Conservation (phyloP, 2,888 invertebrate genomes). For the Tetragonula carbonaria region DNA sequence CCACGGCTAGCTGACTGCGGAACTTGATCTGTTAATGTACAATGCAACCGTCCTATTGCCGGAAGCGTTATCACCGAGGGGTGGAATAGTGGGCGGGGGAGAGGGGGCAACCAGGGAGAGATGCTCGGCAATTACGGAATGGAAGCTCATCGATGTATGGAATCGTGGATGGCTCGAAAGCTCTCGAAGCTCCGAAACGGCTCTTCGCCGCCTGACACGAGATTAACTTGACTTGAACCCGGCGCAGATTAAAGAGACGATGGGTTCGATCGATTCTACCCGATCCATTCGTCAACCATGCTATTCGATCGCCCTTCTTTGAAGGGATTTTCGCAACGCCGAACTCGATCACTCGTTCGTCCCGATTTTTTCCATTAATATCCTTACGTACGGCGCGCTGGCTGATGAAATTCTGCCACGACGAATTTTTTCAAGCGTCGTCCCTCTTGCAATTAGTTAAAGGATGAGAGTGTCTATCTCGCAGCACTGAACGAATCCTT, state of each 20-base stretch:
- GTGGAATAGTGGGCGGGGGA: too few species aligned
- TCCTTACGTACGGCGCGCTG: too few species aligned
- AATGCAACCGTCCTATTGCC: conserved; percentile 62
- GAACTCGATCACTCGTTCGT: background rate
- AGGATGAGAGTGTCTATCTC: background rate
- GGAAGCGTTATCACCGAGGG: conserved; percentile 63
- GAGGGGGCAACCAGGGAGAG: conserved; percentile 52
- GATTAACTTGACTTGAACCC: conserved; percentile 39
- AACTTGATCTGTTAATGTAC: conserved; percentile 69
- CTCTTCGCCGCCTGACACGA: conserved; percentile 55
- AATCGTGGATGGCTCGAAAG: conserved; percentile 56
- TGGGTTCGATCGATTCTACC: conserved; percentile 5
- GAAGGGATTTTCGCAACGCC: background rate
- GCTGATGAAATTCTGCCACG: background rate
- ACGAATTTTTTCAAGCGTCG: background rate
- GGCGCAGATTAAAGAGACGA: conserved; percentile 50
- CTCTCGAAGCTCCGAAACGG: conserved; percentile 48
- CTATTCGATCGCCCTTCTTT: background rate
- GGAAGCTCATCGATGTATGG: conserved; percentile 67
- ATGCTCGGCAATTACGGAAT: conserved; percentile 68
- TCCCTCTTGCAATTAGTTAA: too few species aligned
- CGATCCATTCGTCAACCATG: background rate
- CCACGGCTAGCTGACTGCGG: conserved; percentile 54
- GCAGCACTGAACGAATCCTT: too few species aligned
- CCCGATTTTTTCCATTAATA: background rate